Evolutionary conservation across 2,797 vertebrate species (phyloP).

Genomic region (Rhinatrema bivittatum): DNA sequence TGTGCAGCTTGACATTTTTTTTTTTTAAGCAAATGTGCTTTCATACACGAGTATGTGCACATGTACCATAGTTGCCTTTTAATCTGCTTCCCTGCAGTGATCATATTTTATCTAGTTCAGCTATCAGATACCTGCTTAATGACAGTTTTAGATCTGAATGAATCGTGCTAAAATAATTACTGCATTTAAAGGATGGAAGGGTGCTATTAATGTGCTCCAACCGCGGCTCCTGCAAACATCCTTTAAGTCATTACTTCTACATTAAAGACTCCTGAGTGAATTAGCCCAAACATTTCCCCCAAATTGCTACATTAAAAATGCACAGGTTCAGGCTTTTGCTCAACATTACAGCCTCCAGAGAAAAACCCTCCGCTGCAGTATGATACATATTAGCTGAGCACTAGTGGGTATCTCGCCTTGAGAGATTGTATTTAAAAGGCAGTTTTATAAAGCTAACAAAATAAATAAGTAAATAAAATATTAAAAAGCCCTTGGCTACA

Average conservation of each 20-base stretch:
- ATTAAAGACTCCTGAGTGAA: constrained; percentile 14
- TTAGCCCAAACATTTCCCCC: neutral
- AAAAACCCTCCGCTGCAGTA: constrained; percentile 16
- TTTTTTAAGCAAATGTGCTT: too few species aligned
- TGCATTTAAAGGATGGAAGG: neutral
- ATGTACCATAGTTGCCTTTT: too few species aligned
- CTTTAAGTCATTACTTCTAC: constrained; percentile 21
- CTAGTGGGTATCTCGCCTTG: constrained; percentile 1
- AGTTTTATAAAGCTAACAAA: too few species aligned
- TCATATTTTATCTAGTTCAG: too few species aligned
- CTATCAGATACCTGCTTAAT: too few species aligned
- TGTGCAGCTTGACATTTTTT: too few species aligned
- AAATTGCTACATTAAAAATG: constrained; percentile 14
- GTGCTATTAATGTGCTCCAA: neutral
- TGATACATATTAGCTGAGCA: constrained; percentile 9
- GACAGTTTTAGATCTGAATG: too few species aligned
- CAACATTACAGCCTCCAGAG: too few species aligned
- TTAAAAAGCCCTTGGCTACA: neutral
- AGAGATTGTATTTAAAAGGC: too few species aligned
- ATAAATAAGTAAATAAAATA: too few species aligned
- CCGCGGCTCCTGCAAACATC: neutral
- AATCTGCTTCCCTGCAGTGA: too few species aligned
- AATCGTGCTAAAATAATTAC: neutral
- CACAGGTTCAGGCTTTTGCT: neutral
- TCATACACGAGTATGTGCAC: too few species aligned